Percentiles rank a stretch among this genome's conserved stretches.
phyloP scores from a whole-genome alignment of 2,888 invertebrate species.

The Pheosia gnoma region DNA sequence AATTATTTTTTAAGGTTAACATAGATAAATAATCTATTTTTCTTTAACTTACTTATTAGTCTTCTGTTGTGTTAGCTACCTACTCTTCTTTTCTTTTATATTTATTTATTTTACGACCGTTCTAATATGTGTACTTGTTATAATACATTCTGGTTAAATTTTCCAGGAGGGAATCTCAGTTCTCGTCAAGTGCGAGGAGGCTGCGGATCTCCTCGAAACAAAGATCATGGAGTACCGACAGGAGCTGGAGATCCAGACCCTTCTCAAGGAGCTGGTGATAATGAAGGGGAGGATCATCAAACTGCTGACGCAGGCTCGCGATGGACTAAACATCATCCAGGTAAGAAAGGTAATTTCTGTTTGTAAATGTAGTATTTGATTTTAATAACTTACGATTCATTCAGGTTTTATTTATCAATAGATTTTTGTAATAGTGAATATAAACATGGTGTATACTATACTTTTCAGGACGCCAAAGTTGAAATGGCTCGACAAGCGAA shows the following conservation, averaged over 20 bases:
- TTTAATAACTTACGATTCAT: background rate
- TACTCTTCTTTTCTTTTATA: background rate
- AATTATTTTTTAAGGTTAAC: no score
- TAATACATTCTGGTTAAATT: background rate
- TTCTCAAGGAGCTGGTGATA: slow-evolving; percentile 82
- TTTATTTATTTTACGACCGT: background rate
- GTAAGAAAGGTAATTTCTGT: slow-evolving; percentile 73
- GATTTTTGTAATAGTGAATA: background rate
- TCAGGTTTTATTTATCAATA: background rate
- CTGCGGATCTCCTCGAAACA: slow-evolving; percentile 86
- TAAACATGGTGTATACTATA: background rate
- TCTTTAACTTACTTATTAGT: background rate
- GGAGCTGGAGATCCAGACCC: slow-evolving; percentile 85
- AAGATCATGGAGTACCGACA: slow-evolving; percentile 85
- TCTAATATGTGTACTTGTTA: background rate
- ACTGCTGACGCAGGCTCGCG: slow-evolving; percentile 87
- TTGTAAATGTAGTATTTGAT: background rate
- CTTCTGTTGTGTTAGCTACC: background rate
- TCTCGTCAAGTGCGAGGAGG: slow-evolving; percentile 87
- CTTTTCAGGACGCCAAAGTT: slow-evolving; percentile 70
- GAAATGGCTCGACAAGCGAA: slow-evolving; percentile 69
- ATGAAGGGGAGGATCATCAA: slow-evolving; percentile 87
- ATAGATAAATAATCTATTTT: no score
- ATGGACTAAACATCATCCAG: slow-evolving; percentile 84
- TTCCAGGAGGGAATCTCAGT: slow-evolving; percentile 88